phyloP scores from a whole-genome alignment of 2,888 invertebrate genomes.

The Melinaea menophilus region DNA sequence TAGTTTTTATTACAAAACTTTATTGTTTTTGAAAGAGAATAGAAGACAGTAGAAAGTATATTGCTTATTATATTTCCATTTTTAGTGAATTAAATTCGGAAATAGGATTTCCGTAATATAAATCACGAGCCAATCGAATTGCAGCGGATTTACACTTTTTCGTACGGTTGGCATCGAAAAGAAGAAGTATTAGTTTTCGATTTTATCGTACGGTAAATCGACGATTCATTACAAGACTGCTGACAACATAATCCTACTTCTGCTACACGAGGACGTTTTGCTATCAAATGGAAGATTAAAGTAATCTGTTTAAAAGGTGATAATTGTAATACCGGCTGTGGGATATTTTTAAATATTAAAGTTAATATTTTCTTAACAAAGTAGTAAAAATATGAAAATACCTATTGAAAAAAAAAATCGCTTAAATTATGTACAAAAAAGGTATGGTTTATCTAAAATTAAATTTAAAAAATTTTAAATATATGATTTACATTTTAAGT shows the following conservation, averaged over 20 bases:
- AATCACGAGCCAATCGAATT: background rate
- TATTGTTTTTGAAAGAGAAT: too few relatives aligned
- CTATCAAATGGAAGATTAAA: background rate
- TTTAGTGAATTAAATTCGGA: background rate
- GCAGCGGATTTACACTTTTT: conserved; percentile 1
- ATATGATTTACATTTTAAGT: too few relatives aligned
- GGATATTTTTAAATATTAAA: background rate
- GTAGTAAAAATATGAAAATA: too few relatives aligned
- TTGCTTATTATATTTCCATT: too few relatives aligned
- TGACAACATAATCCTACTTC: conserved; percentile 56
- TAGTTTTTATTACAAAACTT: too few relatives aligned
- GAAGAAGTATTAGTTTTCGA: conserved; percentile 44
- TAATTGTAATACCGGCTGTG: background rate
- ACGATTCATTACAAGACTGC: conserved; percentile 51
- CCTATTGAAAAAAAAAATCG: too few relatives aligned
- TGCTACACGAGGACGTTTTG: background rate
- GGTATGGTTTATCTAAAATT: too few relatives aligned
- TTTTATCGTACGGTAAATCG: conserved; percentile 59
- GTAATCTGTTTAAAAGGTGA: background rate
- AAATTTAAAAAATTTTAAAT: too few relatives aligned
- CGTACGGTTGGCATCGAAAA: conserved; percentile 10
- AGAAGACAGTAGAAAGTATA: too few relatives aligned
- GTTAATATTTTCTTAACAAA: too few relatives aligned
- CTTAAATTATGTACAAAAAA: too few relatives aligned
- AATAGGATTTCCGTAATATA: background rate